Conservation (phyloP, 2,888 invertebrate species). For the Cerastis leucographa region DNA sequence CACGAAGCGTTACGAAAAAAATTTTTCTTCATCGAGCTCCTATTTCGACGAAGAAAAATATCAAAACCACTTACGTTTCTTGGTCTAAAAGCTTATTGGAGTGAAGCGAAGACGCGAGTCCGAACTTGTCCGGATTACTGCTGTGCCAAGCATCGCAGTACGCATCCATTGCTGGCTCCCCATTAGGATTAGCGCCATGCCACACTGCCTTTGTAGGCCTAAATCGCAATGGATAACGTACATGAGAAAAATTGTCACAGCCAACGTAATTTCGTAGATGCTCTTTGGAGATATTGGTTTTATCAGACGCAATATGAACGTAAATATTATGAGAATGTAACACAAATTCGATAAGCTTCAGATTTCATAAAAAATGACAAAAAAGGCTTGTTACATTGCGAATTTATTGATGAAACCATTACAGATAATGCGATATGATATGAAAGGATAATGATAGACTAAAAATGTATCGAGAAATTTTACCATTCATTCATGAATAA, state of each 20-base stretch:
- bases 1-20: background rate
- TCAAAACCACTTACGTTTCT: conserved; percentile 87
- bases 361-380: conserved; percentile 37
- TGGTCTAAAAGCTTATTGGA: conserved; percentile 95
- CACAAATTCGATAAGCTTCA: conserved; percentile 46
- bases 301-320: conserved; percentile 53
- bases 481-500: background rate
- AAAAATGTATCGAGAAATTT: background rate
- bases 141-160: conserved; percentile 98
- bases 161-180: conserved; percentile 96
- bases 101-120: conserved; percentile 95
- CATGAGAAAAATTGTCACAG: conserved; percentile 39
- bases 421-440: conserved; percentile 32
- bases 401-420: conserved; percentile 40
- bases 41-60: conserved; percentile 44
- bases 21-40: background rate
- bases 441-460: background rate
- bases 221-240: conserved; percentile 63
- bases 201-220: conserved; percentile 98
- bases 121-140: conserved; percentile 94
- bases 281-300: conserved; percentile 61
- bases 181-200: conserved; percentile 97
- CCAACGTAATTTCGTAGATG: conserved; percentile 39
- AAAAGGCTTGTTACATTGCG: conserved; percentile 32
- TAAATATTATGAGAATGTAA: conserved; percentile 47